These are phyloP conservation scores for Gobionotothen gibberifrons DNA, from an alignment of 2,797 vertebrate genomes.

Conservation along the genomic window DNA sequence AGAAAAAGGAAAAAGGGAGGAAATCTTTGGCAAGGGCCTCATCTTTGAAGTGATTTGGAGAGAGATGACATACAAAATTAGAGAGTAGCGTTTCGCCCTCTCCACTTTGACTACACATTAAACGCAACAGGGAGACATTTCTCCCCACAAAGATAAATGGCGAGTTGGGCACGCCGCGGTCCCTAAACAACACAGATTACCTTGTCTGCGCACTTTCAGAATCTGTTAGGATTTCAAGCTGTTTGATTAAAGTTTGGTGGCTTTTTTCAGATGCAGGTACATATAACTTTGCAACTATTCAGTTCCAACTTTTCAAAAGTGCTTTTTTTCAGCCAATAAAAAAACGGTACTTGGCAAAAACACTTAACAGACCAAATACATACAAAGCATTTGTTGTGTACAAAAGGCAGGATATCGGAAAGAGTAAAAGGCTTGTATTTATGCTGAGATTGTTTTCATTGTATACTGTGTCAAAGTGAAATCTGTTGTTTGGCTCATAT, in stretches of 20 bases:
- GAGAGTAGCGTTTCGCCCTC: constrained; percentile 81
- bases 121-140: constrained; percentile 79
- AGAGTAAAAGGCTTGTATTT: constrained; percentile 44
- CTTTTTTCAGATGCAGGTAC: constrained; percentile 57
- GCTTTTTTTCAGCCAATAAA: constrained; percentile 59
- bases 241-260: constrained; percentile 77
- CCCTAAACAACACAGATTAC: constrained; percentile 82
- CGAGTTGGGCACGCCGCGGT: constrained; percentile 43
- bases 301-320: constrained; percentile 75
- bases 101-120: constrained; percentile 86
- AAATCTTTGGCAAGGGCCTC: constrained; percentile 82
- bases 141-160: constrained; percentile 77
- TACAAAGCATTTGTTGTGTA: constrained; percentile 54
- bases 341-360: constrained; percentile 55
- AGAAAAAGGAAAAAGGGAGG: constrained; percentile 67
- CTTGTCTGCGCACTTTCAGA: constrained; percentile 73
- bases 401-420: constrained; percentile 58
- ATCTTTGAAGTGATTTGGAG: constrained; percentile 89
- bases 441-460: constrained; percentile 31
- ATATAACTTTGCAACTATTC: constrained; percentile 67
- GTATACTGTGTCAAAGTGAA: constrained; percentile 28
- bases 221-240: constrained; percentile 69
- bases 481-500: constrained; percentile 45
- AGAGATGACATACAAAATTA: constrained; percentile 87
- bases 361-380: constrained; percentile 45